Conservation (phyloP, 2,113 vertebrate species). For the Bubalus kerabau region DNA sequence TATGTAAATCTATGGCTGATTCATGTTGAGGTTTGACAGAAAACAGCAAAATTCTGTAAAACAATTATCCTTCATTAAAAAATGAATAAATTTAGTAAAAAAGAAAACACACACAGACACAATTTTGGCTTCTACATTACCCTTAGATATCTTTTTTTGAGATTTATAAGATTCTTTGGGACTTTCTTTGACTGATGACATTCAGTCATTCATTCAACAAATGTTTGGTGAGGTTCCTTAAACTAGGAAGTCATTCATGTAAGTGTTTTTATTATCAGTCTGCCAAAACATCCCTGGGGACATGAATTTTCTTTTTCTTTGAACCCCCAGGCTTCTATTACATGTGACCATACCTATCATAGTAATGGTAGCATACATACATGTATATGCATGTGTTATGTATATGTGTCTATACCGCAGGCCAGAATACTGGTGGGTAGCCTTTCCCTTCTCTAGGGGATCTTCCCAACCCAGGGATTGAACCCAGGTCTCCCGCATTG, state of each 20-base stretch:
- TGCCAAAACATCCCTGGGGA: not conserved
- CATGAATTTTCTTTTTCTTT: not conserved
- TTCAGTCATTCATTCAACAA: not conserved
- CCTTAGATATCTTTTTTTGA: not conserved
- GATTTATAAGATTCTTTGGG: not conserved
- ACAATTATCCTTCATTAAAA: not conserved
- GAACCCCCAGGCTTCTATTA: not conserved
- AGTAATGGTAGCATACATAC: not conserved
- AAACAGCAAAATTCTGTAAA: not conserved
- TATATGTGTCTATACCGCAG: fast-evolving
- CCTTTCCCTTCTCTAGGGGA: not conserved
- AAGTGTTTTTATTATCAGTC: not conserved
- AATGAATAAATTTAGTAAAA: not conserved
- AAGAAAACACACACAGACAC: not conserved
- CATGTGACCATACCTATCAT: not conserved
- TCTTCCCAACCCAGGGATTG: not conserved
- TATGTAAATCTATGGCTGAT: not conserved
- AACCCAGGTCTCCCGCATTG: not conserved
- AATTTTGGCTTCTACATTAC: not conserved
- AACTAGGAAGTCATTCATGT: not conserved
- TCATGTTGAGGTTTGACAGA: not conserved
- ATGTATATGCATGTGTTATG: not conserved
- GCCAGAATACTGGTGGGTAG: not conserved
- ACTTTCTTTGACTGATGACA: not conserved
- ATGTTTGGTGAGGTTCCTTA: not conserved